A percentile compares a stretch with the other conserved stretches of the same genome.
These are phyloP conservation scores for Cirrhinus mrigala DNA, from an alignment of 2,797 vertebrate species.

Conservation along the genomic window DNA sequence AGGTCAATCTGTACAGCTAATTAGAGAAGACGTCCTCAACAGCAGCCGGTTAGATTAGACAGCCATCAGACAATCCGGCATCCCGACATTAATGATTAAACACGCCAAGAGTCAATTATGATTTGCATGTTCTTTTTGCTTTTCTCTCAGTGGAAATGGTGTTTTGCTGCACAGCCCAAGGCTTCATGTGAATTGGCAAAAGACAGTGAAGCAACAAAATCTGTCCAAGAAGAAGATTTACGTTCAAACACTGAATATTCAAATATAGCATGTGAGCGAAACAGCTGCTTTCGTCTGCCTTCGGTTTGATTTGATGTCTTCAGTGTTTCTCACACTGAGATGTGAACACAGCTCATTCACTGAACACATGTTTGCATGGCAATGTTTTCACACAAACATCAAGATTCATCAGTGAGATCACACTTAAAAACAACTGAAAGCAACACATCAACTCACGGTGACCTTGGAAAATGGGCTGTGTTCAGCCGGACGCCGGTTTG, in stretches of 20 bases:
- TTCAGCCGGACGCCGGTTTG: not conserved
- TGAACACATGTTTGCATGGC: not conserved
- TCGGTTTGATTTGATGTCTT: not conserved
- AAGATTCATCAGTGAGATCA: not conserved
- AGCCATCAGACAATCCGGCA: conserved; percentile 72
- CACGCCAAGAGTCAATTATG: conserved; percentile 78
- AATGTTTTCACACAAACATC: not conserved
- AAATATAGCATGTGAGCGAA: conserved; percentile 14
- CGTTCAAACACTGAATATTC: not conserved
- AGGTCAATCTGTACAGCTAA: conserved; percentile 66
- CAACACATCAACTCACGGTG: not conserved
- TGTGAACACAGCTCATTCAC: not conserved
- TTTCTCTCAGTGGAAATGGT: conserved; percentile 69
- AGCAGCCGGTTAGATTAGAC: conserved; percentile 72
- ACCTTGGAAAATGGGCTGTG: not conserved
- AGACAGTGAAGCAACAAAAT: conserved; percentile 52
- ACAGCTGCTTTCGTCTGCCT: not conserved
- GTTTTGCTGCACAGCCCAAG: conserved; percentile 74
- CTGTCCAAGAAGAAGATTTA: not conserved
- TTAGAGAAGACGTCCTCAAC: conserved; percentile 71
- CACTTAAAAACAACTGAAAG: not conserved
- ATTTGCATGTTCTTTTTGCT: conserved; percentile 76
- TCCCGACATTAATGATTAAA: conserved; percentile 78
- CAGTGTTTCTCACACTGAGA: not conserved
- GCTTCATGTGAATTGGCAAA: conserved; percentile 73